Evolutionary conservation across 2,797 vertebrate genomes (phyloP).

Genomic region (Chloroceryle inda): DNA sequence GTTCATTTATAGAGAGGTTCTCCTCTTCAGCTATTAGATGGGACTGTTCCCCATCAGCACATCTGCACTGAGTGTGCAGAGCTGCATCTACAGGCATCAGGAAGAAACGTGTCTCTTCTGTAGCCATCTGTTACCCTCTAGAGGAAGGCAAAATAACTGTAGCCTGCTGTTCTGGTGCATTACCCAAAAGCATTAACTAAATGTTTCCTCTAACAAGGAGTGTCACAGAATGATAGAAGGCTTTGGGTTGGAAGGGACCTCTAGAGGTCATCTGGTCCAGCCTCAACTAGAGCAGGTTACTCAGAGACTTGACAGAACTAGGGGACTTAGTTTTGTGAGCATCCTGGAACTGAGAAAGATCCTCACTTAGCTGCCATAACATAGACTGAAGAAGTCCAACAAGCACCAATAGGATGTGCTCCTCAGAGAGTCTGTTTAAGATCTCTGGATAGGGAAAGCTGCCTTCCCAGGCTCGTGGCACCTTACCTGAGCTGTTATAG

Average conservation of each 20-base stretch:
- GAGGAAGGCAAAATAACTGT: slow-evolving; percentile 29
- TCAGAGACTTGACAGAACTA: background rate
- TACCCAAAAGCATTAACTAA: background rate
- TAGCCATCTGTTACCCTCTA: slow-evolving; percentile 48
- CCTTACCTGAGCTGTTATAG: fast-evolving
- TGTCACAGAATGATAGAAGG: background rate
- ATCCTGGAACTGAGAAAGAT: background rate
- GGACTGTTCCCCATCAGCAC: background rate
- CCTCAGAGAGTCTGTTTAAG: background rate
- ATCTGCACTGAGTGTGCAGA: background rate
- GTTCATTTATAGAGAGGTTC: background rate
- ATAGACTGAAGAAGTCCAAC: background rate
- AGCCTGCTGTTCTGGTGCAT: background rate
- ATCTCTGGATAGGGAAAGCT: background rate
- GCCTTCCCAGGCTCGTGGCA: background rate
- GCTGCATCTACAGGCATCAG: background rate
- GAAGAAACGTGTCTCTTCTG: background rate
- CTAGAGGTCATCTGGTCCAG: too few species aligned
- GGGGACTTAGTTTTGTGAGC: background rate
- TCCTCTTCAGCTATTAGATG: background rate
- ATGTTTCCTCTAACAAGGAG: fast-evolving
- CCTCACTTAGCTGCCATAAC: fast-evolving
- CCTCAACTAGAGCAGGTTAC: too few species aligned
- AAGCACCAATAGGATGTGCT: background rate
- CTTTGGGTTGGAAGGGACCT: too few species aligned